Percentiles rank a stretch among this genome's conserved stretches.
These are phyloP conservation scores for Periophthalmodon schlosseri DNA, from an alignment of 2,113 vertebrate genomes.

Conservation along the genomic window DNA sequence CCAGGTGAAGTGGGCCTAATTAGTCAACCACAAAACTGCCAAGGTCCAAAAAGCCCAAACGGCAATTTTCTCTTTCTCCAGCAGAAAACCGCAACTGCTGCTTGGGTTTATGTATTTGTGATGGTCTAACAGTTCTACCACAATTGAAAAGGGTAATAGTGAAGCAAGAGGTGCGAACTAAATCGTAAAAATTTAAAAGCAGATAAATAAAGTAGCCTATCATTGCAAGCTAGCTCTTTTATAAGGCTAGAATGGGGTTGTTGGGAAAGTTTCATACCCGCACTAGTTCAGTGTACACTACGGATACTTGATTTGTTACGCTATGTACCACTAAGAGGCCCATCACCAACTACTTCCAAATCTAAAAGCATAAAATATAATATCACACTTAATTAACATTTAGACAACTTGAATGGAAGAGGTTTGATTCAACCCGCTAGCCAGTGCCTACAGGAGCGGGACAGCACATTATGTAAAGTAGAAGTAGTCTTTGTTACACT, in stretches of 20 bases:
- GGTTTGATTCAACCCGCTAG: background rate
- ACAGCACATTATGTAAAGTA: background rate
- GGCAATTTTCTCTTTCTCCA: background rate
- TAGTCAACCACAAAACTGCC: constrained; percentile 31
- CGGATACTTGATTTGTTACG: no score
- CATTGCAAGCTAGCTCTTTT: no score
- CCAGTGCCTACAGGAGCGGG: background rate
- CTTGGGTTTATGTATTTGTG: background rate
- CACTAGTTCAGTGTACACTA: no score
- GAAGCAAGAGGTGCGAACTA: no score
- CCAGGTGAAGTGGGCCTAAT: constrained; percentile 19
- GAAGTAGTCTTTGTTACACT: background rate
- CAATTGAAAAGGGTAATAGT: background rate
- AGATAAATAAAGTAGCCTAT: no score
- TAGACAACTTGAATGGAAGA: background rate
- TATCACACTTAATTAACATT: background rate
- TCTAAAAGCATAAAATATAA: background rate
- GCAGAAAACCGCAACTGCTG: constrained; percentile 20
- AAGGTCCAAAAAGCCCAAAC: constrained; percentile 11
- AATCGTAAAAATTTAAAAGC: no score
- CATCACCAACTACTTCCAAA: background rate
- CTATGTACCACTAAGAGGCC: background rate
- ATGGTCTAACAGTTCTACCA: background rate
- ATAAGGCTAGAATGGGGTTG: no score
- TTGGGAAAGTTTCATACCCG: no score